These are phyloP conservation scores for Sigmodon hispidus DNA, from an alignment of 2,113 vertebrate genomes.

Conservation along the genomic window DNA sequence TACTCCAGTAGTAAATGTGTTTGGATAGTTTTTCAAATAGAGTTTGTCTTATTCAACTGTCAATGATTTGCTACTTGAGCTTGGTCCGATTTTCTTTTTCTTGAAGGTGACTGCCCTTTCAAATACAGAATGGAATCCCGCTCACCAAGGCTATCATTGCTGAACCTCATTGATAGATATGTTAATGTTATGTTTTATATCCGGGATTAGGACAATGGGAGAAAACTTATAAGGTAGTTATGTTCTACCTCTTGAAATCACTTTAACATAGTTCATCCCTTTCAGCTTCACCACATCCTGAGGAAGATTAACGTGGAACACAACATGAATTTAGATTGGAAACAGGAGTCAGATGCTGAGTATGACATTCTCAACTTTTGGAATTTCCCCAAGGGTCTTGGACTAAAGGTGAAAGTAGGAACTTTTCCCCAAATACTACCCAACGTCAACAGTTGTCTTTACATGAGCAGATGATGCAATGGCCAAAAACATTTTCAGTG, in stretches of 20 bases:
- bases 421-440: background rate
- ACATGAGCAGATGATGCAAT: background rate
- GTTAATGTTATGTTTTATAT: background rate
- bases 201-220: too few relatives aligned
- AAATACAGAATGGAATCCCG: background rate
- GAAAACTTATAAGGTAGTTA: background rate
- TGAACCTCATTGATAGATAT: background rate
- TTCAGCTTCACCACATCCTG: background rate
- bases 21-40: too few relatives aligned
- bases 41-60: too few relatives aligned
- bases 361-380: background rate
- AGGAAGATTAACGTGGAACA: background rate
- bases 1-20: too few relatives aligned
- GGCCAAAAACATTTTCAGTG: background rate
- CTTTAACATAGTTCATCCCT: background rate
- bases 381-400: too few relatives aligned
- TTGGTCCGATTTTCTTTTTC: background rate
- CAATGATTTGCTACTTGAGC: background rate
- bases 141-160: accelerated
- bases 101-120: too few relatives aligned
- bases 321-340: background rate
- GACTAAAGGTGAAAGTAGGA: background rate
- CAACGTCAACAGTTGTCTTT: background rate
- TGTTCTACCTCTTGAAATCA: background rate
- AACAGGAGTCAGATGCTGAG: background rate